Conservation (phyloP, 2,888 invertebrate species). For the Hypena proboscidalis region DNA sequence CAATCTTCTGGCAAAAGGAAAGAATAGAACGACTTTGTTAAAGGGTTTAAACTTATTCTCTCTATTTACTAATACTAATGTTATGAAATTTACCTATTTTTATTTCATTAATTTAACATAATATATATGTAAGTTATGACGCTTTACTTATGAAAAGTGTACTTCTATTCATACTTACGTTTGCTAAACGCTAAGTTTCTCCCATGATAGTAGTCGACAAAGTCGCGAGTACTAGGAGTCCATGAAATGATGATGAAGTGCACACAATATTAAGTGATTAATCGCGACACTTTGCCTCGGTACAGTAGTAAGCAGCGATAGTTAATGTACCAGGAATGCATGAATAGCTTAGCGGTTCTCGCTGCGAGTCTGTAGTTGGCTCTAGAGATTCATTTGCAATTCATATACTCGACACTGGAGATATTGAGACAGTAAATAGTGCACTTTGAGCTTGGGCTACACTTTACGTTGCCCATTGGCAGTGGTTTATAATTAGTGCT, state of each 20-base stretch:
- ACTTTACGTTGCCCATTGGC: too few relatives aligned
- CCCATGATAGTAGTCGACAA: constrained; percentile 1
- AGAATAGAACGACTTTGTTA: too few relatives aligned
- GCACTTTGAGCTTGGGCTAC: constrained; percentile 4
- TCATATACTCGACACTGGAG: constrained; percentile 53
- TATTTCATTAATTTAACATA: too few relatives aligned
- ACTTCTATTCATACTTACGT: background rate
- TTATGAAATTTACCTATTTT: too few relatives aligned
- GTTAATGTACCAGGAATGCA: constrained; percentile 64
- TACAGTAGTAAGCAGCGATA: too few relatives aligned
- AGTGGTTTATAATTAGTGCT: too few relatives aligned
- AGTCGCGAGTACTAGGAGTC: constrained; percentile 14
- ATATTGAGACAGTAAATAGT: constrained; percentile 25
- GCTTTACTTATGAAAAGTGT: too few relatives aligned
- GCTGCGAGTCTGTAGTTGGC: constrained; percentile 55
- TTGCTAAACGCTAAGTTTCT: background rate
- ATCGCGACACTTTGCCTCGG: constrained; percentile 35
- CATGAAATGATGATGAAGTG: constrained; percentile 26
- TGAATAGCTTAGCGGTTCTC: constrained; percentile 61
- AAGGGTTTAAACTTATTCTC: too few relatives aligned
- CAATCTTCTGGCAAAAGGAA: too few relatives aligned
- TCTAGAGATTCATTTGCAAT: constrained; percentile 66
- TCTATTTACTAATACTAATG: too few relatives aligned
- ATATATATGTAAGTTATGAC: too few relatives aligned
- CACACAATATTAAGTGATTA: constrained; percentile 35